Base-by-base conservation (phyloP, 2,888 invertebrate species). In the Ectemnius lituratus region DNA sequence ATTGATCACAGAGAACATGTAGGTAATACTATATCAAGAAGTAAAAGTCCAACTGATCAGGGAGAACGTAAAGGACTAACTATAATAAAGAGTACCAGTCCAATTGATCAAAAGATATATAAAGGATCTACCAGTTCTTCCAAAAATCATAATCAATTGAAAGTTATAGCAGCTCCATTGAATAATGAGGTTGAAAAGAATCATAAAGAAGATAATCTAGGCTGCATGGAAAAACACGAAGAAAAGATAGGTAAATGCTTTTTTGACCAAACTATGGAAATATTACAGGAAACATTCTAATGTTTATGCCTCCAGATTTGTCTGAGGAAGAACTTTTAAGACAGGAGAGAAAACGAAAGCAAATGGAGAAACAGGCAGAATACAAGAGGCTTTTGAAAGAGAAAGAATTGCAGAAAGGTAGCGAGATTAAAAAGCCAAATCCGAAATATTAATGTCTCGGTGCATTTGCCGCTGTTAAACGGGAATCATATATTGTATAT, bases 281-380 rank as follows among this genome's bases (percentile, higher is more conserved):
- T 37, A 52, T n/a, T 52, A 52, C 16, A 52, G 5, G 16, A 16
- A 16, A 52, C 6, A 52, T n/a, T 5, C 28, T 14, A 45, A 27
- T 46, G 1, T 60, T 52, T 56, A 59, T n/a, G 2, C 60, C 46
- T 74, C 52, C 11, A 78, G 69, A 11, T 11, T 64, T 69, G 62
- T 59, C 59, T 8, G 73, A 75, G 0, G 80, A 79, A 56, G 83
- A 87, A 49, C 20, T 75, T 14, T 58, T 66, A 63, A 82, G 86
- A 23, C 47, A 79, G 28, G 83, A 87, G 65, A 73, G 87, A 49
- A 87, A 87, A 47, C 77, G 85, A n/a, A 87, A 79, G 56, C 87
- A 87, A 64, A 72, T 74, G 69, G 81, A 86, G 45, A 87, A 87
- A 23, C 86, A 87, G 65, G 79, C 83, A 13, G 87, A 87, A 57